Conservation (phyloP, 1,140 invertebrate genomes). For the Antheraea pernyi region DNA sequence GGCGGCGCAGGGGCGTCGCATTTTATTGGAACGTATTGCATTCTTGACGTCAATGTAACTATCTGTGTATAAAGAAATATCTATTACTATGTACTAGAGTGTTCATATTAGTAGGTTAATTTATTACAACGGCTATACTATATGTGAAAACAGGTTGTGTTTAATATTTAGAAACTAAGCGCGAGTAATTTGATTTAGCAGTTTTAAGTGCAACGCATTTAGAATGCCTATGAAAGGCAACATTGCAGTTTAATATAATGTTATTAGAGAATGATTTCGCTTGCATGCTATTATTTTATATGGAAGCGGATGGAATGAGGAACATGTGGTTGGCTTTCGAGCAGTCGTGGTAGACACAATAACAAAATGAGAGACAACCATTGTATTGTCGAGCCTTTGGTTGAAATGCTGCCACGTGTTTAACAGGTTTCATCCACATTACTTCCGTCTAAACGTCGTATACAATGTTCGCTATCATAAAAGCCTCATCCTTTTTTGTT, state of each 20-base stretch:
- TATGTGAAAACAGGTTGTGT: background rate
- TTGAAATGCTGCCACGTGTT: slow-evolving; percentile 59
- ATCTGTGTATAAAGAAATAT: background rate
- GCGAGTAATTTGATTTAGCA: background rate
- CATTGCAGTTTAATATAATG: slow-evolving; percentile 30
- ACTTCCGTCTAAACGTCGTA: slow-evolving; percentile 35
- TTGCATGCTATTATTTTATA: slow-evolving; percentile 4
- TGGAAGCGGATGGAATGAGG: slow-evolving; percentile 50
- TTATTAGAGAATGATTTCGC: slow-evolving; percentile 37
- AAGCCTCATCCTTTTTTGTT: background rate
- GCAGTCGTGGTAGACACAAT: slow-evolving; percentile 46
- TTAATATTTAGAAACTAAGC: background rate
- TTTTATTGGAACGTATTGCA: background rate
- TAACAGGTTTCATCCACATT: slow-evolving; percentile 56
- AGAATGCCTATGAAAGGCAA: slow-evolving; percentile 14
- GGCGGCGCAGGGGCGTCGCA: slow-evolving; percentile 14
- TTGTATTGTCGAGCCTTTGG: slow-evolving; percentile 48
- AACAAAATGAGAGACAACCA: slow-evolving; percentile 67
- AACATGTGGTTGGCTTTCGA: slow-evolving; percentile 67
- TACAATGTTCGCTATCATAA: background rate
- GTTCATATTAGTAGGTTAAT: too few species aligned
- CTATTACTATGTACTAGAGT: too few species aligned
- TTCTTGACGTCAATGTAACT: background rate
- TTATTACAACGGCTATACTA: too few species aligned
- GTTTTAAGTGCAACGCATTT: background rate